Conservation (phyloP, 2,797 vertebrate genomes). For the Acanthiza pusilla region DNA sequence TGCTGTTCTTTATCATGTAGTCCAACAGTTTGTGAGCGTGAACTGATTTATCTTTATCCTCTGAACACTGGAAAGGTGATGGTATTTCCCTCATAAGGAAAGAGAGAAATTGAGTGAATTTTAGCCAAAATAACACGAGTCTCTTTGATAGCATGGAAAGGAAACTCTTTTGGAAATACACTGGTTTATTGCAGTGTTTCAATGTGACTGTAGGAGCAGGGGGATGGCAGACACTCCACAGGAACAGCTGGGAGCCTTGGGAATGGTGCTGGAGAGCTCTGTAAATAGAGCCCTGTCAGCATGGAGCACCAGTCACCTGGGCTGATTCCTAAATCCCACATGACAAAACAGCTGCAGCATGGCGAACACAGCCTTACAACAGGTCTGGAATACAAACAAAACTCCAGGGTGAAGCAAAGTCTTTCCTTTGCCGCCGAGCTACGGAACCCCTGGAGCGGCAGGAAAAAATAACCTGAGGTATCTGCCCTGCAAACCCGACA, state of each 20-base stretch:
- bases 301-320: not conserved
- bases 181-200: accelerated
- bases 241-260: not conserved
- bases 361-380: not conserved
- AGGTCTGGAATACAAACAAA: not conserved
- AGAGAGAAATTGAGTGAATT: not conserved
- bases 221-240: accelerated
- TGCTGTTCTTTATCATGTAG: not conserved
- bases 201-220: not conserved
- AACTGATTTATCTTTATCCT: not conserved
- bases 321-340: not conserved
- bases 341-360: not conserved
- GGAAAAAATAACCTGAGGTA: not conserved
- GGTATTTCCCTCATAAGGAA: not conserved
- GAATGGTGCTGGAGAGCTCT: not conserved
- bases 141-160: not conserved
- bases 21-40: not conserved
- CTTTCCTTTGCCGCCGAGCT: not conserved
- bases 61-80: not conserved
- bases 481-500: not conserved
- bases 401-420: not conserved
- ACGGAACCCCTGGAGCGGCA: not conserved
- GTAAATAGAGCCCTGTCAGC: not conserved
- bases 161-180: not conserved
- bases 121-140: accelerated